Base-by-base conservation (phyloP, 2,797 vertebrate species). In the Paedocypris micromegethes region DNA sequence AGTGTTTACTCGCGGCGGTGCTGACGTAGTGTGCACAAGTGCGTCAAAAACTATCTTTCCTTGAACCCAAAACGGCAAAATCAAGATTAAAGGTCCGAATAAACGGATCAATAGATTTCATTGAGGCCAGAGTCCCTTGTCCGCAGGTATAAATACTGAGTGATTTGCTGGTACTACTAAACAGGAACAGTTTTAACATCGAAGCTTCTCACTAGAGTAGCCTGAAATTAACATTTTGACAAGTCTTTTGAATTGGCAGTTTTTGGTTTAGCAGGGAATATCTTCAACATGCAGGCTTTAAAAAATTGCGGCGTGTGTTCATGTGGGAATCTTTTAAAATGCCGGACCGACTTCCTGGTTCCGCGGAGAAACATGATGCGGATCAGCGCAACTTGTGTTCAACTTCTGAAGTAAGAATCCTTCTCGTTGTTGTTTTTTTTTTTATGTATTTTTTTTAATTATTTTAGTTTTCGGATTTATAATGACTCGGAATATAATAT, bases 321-420 rank as follows among this genome's bases (percentile, higher is more conserved):
- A n/a, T 66, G 55, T 9, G 80, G 70, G 72, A 82, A 78, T 77
- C 56, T 75, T 68, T 69, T 78, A 66, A 58, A 77, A 2, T 41
- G 58, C 43, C 73, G 70, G 48, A 56, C 68, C 75, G 63, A 81
- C 77, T 60, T 68, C 77, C 84, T 82, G 72, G 47, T 60, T 46
- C 53, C 76, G 4, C 76, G 76, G 69, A 83, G 82, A 77, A 86
- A 83, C 47, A 90, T 91, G 88, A 58, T 86, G 3, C 44, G 76
- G 4, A 78, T 75, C 9, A 72, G 75, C 6, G 41, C 59, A 0
- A 48, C 9, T 0, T 84, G 55, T 50, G 48, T 85, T 5, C 69
- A 75, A 47, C 78, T 86, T 1, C 38, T 91, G 57, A 86, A 84
- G 90, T 91, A 78, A 2, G 58, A 2, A 3, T 46, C 2, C 23